Evolutionary conservation across 2,888 invertebrate genomes (phyloP), one percentile per base, ranked within the genome.

Genomic region (Unio pictorum): DNA sequence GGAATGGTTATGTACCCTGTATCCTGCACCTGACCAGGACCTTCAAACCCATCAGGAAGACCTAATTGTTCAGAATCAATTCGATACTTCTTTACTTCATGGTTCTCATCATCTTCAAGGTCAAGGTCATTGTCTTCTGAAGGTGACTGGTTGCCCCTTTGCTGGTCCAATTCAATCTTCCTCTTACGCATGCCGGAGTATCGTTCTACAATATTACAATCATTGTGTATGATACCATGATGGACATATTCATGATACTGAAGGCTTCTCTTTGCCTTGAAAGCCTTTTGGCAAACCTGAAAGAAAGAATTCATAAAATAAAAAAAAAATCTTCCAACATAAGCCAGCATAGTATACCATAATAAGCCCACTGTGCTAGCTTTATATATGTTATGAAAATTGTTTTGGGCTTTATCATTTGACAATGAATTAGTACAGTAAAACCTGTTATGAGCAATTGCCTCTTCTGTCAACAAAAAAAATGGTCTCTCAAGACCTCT

Each of bases 191-290:
- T 74, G 55, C 64, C 67, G 5, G 75, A 70, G 57, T 74, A 72
- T 23, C 71, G 72, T 71, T 75, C 77, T 68, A 74, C 69, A 63
- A 76, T 75, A 72, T 72, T 73, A 68, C 71, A 70, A 65, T 78
- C 71, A 23, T 64, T 71, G 56, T 62, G 26, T 30, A 65, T 64
- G 56, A 70, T 73, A 26, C 76, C 76, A 55, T 81, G 81, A 8
- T 68, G 59, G 23, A 69, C 66, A 65, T 69, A 73, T 61, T 76
- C 67, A 61, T 81, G 81, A 61, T 86, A 84, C 69, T 87, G 85
- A 26, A 89, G 82, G 68, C 85, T 88, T 54, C 86, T 76, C 70
- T 88, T 88, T 26, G 88, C 87, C 68, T 88, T 88, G 78, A 88
- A 89, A 17, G 82, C 79, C 69, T 84, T 85, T 17, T 80, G 75